Conservation (phyloP, 2,888 invertebrate species). For the Cheilosia scutellata region DNA sequence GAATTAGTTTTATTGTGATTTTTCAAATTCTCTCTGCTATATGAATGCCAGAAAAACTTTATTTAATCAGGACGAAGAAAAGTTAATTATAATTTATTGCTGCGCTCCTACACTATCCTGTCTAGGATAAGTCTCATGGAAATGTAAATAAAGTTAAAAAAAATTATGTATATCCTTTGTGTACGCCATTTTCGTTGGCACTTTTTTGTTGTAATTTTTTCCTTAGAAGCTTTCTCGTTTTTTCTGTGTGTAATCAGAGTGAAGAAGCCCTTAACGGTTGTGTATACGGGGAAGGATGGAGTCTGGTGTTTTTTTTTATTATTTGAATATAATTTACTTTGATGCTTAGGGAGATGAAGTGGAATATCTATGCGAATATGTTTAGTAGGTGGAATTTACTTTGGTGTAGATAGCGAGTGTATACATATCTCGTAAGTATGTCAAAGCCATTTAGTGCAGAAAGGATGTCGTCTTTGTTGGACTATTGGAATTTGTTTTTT, state of each 20-base stretch:
- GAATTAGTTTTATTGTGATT: conserved; percentile 6
- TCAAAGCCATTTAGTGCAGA: conserved; percentile 16
- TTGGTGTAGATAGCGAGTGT: background rate
- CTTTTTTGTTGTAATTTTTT: conserved; percentile 29
- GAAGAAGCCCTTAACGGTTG: conserved; percentile 44
- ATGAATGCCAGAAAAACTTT: conserved; percentile 23
- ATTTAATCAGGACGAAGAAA: conserved; percentile 19
- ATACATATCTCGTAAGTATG: conserved; percentile 18
- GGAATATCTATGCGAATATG: conserved; percentile 37
- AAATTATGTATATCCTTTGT: conserved; percentile 9
- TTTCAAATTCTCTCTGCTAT: conserved; percentile 9
- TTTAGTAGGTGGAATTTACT: conserved; percentile 40
- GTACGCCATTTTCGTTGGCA: conserved; percentile 55
- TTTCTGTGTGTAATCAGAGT: conserved; percentile 28
- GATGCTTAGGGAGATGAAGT: conserved; percentile 3
- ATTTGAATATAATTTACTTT: conserved; percentile 31
- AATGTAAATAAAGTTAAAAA: conserved; percentile 23
- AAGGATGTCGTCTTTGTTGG: conserved; percentile 5
- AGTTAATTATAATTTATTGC: conserved; percentile 31
- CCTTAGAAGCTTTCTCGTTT: conserved; percentile 51
- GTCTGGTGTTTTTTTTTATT: conserved; percentile 14
- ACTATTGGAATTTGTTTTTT: conserved; percentile 2
- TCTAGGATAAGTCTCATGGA: conserved; percentile 22
- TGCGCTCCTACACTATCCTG: conserved; percentile 1
- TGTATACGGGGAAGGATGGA: conserved; percentile 1